Evolutionary conservation across 2,113 vertebrate genomes (phyloP).

Genomic region (Mustela lutreola): DNA sequence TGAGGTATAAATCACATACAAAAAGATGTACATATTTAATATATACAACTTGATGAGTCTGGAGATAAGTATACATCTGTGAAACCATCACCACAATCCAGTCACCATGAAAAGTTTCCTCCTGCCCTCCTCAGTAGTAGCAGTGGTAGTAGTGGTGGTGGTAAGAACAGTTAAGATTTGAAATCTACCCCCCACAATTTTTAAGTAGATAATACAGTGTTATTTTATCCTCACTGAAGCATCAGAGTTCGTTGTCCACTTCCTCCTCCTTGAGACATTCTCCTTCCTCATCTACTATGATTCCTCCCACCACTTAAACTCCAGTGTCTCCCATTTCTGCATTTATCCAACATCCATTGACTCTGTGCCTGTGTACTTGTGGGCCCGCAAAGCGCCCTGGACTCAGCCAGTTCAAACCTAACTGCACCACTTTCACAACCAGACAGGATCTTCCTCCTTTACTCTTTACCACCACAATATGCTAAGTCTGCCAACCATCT

Average conservation of each 20-base stretch:
- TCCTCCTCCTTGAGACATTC: neutral
- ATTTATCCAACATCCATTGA: neutral
- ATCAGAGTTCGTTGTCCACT: neutral
- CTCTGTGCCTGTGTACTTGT: neutral
- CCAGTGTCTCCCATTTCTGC: neutral
- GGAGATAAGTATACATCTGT: neutral
- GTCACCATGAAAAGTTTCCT: neutral
- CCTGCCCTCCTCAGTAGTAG: neutral
- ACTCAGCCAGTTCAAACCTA: neutral
- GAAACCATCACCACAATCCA: neutral
- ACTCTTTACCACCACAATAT: rapidly evolving
- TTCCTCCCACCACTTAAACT: neutral
- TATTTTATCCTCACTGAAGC: neutral
- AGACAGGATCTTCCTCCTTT: neutral
- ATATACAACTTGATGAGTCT: neutral
- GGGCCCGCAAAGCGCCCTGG: neutral
- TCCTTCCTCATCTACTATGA: neutral
- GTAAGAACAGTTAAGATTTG: neutral
- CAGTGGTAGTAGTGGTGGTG: neutral
- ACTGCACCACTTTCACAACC: neutral
- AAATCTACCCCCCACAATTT: neutral
- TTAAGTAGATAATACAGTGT: neutral
- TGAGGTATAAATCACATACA: neutral
- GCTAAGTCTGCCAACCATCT: neutral
- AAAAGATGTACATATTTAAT: neutral